phyloP scores from a whole-genome alignment of 1,140 invertebrate species.

The Aphaenogaster floridana region DNA sequence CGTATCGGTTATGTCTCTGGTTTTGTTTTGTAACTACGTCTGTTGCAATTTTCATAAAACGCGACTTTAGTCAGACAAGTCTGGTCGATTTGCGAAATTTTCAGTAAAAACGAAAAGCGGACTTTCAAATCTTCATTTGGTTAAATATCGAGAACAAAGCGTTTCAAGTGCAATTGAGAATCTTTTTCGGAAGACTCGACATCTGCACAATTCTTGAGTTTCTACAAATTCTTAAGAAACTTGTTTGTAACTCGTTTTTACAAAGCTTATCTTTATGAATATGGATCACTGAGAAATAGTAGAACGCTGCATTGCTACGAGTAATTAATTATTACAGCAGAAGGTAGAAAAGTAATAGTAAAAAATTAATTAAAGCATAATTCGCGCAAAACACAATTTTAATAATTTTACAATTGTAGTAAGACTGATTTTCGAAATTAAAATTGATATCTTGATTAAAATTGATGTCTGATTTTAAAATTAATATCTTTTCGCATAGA shows the following conservation, averaged over 20 bases:
- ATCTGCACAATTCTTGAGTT: neutral
- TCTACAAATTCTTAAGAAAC: neutral
- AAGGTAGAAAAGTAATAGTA: constrained; percentile 1
- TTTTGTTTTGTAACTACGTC: neutral
- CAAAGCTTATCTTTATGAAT: constrained; percentile 5
- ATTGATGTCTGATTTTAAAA: neutral
- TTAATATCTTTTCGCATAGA: neutral
- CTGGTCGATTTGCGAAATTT: neutral
- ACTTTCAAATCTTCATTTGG: neutral
- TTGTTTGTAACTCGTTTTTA: neutral
- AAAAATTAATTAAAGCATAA: neutral
- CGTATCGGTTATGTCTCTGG: neutral
- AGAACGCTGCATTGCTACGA: neutral
- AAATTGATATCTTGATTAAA: no score
- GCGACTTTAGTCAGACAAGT: neutral
- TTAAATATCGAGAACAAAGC: neutral
- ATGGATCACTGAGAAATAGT: neutral
- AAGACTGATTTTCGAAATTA: neutral
- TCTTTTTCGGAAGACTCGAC: neutral
- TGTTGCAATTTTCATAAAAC: neutral
- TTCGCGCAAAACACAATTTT: neutral
- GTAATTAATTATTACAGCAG: constrained; percentile 7
- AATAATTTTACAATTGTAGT: neutral
- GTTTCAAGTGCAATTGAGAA: neutral
- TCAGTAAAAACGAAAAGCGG: neutral